These are phyloP conservation scores for Coleophora flavipennella DNA, from an alignment of 2,888 invertebrate species.

Conservation along the genomic window DNA sequence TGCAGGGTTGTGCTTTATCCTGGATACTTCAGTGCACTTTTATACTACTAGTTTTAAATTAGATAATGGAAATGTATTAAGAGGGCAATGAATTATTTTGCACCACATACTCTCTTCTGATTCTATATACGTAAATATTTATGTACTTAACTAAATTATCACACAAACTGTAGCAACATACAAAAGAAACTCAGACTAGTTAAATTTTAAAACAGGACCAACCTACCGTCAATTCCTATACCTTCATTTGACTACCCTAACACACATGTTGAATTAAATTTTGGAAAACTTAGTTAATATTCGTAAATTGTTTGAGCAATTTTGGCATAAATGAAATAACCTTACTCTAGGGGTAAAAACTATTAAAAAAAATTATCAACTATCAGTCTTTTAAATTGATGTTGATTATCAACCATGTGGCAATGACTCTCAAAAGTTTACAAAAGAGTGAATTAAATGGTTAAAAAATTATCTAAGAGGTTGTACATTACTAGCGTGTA, in stretches of 20 bases:
- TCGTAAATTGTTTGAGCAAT: constrained; percentile 61
- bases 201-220: constrained; percentile 31
- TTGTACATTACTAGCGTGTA: constrained; percentile 31
- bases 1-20: too few species aligned
- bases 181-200: constrained; percentile 7
- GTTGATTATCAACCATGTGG: constrained; percentile 68
- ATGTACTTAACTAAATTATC: not conserved
- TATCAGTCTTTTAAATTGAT: constrained; percentile 75
- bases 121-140: constrained; percentile 11
- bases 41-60: too few species aligned
- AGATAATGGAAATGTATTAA: too few species aligned
- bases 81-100: not conserved
- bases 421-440: constrained; percentile 70
- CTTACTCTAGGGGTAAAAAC: constrained; percentile 71
- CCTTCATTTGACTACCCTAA: too few species aligned
- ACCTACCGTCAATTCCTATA: constrained; percentile 18
- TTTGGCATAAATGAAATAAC: constrained; percentile 61
- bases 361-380: constrained; percentile 70
- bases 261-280: too few species aligned
- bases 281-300: constrained; percentile 18
- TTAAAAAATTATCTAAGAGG: constrained; percentile 12
- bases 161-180: not conserved
- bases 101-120: constrained; percentile 4
- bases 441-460: constrained; percentile 32
- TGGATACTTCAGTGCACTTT: too few species aligned